These are phyloP conservation scores for Drosophila flavopinicola DNA, from an alignment of 2,888 invertebrate genomes.

Conservation along the genomic window DNA sequence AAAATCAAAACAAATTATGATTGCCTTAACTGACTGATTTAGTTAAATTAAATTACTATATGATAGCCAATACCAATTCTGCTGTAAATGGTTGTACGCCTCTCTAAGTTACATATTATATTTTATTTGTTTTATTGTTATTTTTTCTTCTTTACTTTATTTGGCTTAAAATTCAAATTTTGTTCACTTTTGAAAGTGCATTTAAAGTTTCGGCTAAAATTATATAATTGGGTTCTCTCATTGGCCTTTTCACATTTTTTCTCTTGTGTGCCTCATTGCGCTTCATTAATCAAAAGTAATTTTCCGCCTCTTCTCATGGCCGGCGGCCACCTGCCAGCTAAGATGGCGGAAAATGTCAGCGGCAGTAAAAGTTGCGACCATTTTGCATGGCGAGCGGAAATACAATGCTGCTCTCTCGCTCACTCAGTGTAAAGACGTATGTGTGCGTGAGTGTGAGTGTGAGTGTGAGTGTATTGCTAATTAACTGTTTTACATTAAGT, in stretches of 20 bases:
- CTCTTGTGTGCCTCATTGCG: slow-evolving; percentile 56
- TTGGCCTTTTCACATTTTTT: slow-evolving; percentile 35
- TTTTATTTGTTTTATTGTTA: not conserved
- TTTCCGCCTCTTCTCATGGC: slow-evolving; percentile 50
- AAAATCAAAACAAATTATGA: too few relatives aligned
- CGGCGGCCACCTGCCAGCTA: slow-evolving; percentile 54
- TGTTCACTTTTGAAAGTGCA: slow-evolving; percentile 22
- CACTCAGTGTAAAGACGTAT: not conserved
- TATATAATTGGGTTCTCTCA: slow-evolving; percentile 6
- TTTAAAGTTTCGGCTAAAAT: slow-evolving; percentile 12
- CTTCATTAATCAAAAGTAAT: slow-evolving; percentile 80
- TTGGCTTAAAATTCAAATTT: not conserved
- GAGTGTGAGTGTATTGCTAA: slow-evolving; percentile 56
- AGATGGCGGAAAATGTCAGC: slow-evolving; percentile 66
- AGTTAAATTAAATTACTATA: too few relatives aligned
- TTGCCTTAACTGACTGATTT: too few relatives aligned
- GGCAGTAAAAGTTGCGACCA: slow-evolving; percentile 65
- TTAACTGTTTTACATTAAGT: slow-evolving; percentile 81
- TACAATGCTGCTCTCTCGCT: slow-evolving; percentile 7
- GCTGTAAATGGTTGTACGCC: too few relatives aligned
- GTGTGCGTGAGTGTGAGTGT: slow-evolving; percentile 14
- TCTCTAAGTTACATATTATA: too few relatives aligned
- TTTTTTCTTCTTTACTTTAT: not conserved
- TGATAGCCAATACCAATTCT: too few relatives aligned
- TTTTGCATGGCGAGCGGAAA: slow-evolving; percentile 60